phyloP scores from a whole-genome alignment of 2,888 invertebrate genomes.

The Aspidiotus rigidus region DNA sequence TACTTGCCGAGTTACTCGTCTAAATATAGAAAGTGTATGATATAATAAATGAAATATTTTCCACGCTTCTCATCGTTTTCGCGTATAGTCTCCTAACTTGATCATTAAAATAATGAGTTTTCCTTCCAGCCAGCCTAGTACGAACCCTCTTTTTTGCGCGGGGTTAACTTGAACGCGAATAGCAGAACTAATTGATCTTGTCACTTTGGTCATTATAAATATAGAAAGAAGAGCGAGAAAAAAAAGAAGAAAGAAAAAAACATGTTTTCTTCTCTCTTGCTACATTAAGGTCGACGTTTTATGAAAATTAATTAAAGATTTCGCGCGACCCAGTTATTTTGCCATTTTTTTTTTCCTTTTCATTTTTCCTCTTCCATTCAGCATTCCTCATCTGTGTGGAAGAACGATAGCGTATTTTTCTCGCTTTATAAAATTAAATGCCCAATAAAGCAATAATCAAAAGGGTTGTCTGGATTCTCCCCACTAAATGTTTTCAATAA shows the following conservation, averaged over 20 bases:
- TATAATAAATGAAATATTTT: background rate
- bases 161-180: slow-evolving; percentile 19
- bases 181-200: slow-evolving; percentile 27
- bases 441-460: too few species aligned
- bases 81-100: slow-evolving; percentile 9
- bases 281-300: background rate
- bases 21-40: too few species aligned
- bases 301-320: slow-evolving; percentile 4
- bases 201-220: slow-evolving; percentile 24
- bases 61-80: background rate
- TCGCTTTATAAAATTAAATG: too few species aligned
- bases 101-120: slow-evolving; percentile 26
- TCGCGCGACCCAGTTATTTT: background rate
- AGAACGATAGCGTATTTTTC: too few species aligned
- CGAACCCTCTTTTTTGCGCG: background rate
- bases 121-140: background rate
- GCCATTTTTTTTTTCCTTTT: background rate
- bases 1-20: too few species aligned
- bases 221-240: too few species aligned
- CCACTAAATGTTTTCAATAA: too few species aligned
- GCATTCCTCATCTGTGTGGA: too few species aligned
- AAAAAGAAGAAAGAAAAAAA: background rate
- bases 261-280: slow-evolving; percentile 7
- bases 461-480: too few species aligned
- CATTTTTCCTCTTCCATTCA: background rate